These are phyloP conservation scores for Bambusicola thoracicus DNA, from an alignment of 2,113 vertebrate genomes.

Conservation along the genomic window DNA sequence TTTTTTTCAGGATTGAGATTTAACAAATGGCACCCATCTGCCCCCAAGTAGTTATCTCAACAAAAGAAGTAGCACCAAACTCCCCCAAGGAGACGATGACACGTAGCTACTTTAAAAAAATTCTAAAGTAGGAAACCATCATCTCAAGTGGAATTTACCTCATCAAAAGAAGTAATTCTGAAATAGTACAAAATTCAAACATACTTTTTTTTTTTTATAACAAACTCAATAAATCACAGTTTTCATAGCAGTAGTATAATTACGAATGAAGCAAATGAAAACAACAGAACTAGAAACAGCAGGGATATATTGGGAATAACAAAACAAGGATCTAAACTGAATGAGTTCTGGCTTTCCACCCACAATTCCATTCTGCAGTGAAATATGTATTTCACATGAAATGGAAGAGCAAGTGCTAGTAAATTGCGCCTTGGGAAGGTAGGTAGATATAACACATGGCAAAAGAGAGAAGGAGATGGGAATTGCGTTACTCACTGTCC, in stretches of 20 bases:
- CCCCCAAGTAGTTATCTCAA: neutral
- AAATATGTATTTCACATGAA: neutral
- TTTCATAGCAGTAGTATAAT: neutral
- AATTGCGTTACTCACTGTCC: conserved; percentile 85
- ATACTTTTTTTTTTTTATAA: neutral
- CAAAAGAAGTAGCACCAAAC: neutral
- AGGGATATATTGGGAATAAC: neutral
- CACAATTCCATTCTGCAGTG: neutral
- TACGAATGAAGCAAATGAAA: neutral
- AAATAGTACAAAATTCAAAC: neutral
- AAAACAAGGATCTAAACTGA: neutral
- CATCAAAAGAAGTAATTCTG: neutral
- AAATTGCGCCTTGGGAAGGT: conserved; percentile 6
- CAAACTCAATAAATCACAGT: neutral
- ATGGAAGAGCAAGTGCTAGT: neutral
- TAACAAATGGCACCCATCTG: neutral
- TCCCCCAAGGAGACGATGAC: neutral
- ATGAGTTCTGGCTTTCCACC: neutral
- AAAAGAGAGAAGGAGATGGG: neutral
- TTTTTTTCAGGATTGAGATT: neutral
- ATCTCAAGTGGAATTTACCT: neutral
- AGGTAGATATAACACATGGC: neutral
- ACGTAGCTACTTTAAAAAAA: neutral
- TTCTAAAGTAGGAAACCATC: neutral
- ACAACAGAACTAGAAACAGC: neutral